Evolutionary conservation across 1,140 invertebrate genomes (phyloP), one percentile per base, ranked within the genome.

Genomic region (Saccostrea glomerata): DNA sequence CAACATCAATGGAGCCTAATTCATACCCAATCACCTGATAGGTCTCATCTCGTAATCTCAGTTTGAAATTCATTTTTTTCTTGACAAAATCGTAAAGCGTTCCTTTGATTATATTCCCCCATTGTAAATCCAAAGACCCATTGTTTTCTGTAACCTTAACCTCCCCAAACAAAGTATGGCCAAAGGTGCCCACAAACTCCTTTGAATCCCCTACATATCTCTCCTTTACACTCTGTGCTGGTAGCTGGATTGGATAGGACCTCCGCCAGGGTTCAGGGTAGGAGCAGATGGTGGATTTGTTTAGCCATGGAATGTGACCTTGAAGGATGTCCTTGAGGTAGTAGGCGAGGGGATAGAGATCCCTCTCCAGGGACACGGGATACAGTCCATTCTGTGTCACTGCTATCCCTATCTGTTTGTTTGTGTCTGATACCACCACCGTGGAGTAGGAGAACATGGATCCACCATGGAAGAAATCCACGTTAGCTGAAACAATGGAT

Each of bases 191-290:
- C 23, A 13, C 25, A 77, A 77, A 77, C 5, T 77, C 25, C 11
- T 15, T 30, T 36, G 70, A 30, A 11, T 77, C 70, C 36, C 70
- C 70, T 11, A 77, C 70, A 36, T 77, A 77, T 77, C 15, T 36
- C 1, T 77, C 25, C 13, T 13, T 11, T 25, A 77, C 70, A 77
- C 36, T 77, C 30, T 77, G 70, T 36, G 23, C 13, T 77, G 70
- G 70, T 36, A 13, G 23, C 30, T 23, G 70, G 2, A 23, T 25
- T 6, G 13, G 30, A 77, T 15, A 30, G 23, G 70, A 15, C 0
- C 23, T 73, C 85, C 23, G 40, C 85, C 85, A 91, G 1, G 91
- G 91, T 54, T 70, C 86, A 7, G 91, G 91, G 86, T 89, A 91
- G 56, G 88, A 85, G 84, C 88, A 91, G 3, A 91, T 56, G 2